Evolutionary conservation across 2,797 vertebrate species (phyloP).

Genomic region (Sphenopsis melanotis): DNA sequence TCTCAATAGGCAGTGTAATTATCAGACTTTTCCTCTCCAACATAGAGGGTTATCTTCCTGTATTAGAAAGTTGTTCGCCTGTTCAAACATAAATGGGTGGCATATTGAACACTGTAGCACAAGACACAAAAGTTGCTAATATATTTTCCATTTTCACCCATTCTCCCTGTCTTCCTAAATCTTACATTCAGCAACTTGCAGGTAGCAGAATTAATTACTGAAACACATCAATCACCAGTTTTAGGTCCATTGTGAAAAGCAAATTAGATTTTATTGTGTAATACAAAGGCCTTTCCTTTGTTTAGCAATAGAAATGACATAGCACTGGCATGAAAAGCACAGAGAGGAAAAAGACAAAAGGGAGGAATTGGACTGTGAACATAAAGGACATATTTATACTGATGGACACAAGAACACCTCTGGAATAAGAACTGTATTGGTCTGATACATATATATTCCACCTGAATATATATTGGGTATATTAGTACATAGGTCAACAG

Average conservation of each 20-base stretch:
- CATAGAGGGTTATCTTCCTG: background rate
- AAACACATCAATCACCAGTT: constrained; percentile 43
- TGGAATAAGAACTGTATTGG: background rate
- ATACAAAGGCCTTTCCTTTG: constrained; percentile 28
- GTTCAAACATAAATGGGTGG: background rate
- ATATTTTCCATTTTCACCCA: constrained; percentile 20
- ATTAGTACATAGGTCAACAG: background rate
- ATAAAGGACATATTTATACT: background rate
- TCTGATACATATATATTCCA: background rate
- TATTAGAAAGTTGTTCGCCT: background rate
- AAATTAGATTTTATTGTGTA: constrained; percentile 39
- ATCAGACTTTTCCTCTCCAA: background rate
- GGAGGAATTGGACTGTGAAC: background rate
- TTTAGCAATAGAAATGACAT: constrained; percentile 34
- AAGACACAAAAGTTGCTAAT: background rate
- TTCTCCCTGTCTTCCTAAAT: constrained; percentile 13
- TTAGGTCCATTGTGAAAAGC: constrained; percentile 46
- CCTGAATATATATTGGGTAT: background rate
- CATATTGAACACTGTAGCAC: background rate
- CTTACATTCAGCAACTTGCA: constrained; percentile 9
- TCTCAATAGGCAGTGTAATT: background rate
- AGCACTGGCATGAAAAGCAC: background rate
- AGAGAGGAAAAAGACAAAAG: background rate
- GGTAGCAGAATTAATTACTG: constrained; percentile 56
- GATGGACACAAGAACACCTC: background rate